Base-by-base conservation (phyloP, 92 coral and sea anemone genomes). In the Hydrozoanthus gracilis region DNA sequence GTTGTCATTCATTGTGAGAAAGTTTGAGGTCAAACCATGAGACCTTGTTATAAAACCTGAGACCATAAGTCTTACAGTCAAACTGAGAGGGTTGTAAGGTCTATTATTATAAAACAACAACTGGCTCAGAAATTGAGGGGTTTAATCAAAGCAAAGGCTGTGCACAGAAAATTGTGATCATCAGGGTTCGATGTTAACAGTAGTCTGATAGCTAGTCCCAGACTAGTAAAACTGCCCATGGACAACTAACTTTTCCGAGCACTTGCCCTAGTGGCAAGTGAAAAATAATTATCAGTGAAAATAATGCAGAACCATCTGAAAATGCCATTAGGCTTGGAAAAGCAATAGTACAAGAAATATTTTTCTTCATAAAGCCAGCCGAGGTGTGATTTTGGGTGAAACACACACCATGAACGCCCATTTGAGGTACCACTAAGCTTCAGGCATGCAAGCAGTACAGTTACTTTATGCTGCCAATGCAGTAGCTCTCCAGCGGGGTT, bases 221-320 rank as follows among this genome's bases (percentile, higher is more conserved):
- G 39, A 27, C 39, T 27, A 27, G 39, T 27, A 27, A 27, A 27
- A 27, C 39, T 27, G 39, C 2, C 39, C 39, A n/a, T 92, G 91
- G 64, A 93, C 97, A 46, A 95, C 98, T 76, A 92, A 96, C 27
- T 91, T 92, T 64, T 90, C 95, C 18, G 60, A 61, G 18, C n/a
- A 61, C 67, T 13, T 64, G 70, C 70, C 70, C 39, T 5, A 9
- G 8, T n/a, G 70, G 70, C 70, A 64, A 64, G 70, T 64, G 70
- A 64, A 58, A 27, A 27, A 27, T 27, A 58, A 8, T 64, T 64
- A 64, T 64, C 20, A 64, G 70, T 17, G 8, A 0, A 64, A 17
- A 15, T 17, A 64, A 64, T 15, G n/a, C 70, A 17, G 70, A 64
- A 64, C 70, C 70, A 64, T 64, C 70, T 64, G 8, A 64, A n/a